Evolutionary conservation across 2,113 vertebrate species (phyloP).

Genomic region (Indicator indicator): DNA sequence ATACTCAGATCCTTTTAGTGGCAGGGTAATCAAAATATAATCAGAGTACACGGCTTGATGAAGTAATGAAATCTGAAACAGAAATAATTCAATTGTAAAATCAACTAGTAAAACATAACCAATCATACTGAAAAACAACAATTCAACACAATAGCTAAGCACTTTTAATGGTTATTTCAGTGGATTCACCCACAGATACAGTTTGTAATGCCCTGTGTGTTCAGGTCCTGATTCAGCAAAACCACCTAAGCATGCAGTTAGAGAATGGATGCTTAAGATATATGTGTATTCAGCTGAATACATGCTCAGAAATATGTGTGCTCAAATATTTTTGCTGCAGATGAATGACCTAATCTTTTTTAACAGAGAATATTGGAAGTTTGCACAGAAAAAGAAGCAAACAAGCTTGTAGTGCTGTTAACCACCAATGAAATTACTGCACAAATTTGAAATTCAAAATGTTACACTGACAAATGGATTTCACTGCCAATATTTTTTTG

Average conservation of each 20-base stretch:
- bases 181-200: background rate
- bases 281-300: background rate
- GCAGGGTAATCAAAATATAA: background rate
- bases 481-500: background rate
- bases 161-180: background rate
- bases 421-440: background rate
- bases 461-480: background rate
- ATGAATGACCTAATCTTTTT: background rate
- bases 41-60: background rate
- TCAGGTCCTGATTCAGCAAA: background rate
- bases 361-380: background rate
- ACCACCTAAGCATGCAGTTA: background rate
- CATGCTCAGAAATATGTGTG: background rate
- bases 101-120: background rate
- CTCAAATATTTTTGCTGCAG: background rate
- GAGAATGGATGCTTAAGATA: background rate
- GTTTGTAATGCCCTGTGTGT: background rate
- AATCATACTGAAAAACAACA: background rate
- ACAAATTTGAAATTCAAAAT: conserved; percentile 3
- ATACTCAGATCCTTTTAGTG: background rate
- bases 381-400: background rate
- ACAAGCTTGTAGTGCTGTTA: background rate
- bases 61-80: background rate
- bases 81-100: background rate
- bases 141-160: background rate